phyloP scores from a whole-genome alignment of 2,888 invertebrate species.

The Lydus trimaculatus region DNA sequence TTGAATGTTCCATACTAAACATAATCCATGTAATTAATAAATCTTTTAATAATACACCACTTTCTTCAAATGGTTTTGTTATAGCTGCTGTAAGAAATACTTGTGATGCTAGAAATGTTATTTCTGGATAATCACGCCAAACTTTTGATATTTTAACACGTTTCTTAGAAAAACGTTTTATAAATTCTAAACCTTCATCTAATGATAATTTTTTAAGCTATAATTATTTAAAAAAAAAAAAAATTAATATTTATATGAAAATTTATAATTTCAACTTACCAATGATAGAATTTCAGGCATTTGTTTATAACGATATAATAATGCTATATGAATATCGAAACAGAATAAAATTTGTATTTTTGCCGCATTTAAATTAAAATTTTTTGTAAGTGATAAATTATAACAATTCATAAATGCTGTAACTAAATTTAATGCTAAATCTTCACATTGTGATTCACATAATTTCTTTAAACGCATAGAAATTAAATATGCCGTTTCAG shows the following conservation, averaged over 20 bases:
- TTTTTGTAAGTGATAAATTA: conserved; percentile 51
- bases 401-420: conserved; percentile 61
- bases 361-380: conserved; percentile 56
- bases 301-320: conserved; percentile 66
- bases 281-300: conserved; percentile 63
- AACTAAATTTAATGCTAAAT: conserved; percentile 67
- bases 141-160: conserved; percentile 64
- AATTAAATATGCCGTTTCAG: conserved; percentile 66
- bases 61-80: conserved; percentile 61
- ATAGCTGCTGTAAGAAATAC: conserved; percentile 66
- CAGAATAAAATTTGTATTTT: conserved; percentile 65
- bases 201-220: conserved; percentile 66
- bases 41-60: conserved; percentile 50
- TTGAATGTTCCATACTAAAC: conserved; percentile 49
- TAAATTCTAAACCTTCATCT: conserved; percentile 64
- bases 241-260: conserved; percentile 13
- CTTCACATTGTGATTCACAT: conserved; percentile 69
- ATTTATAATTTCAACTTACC: conserved; percentile 53
- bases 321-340: conserved; percentile 67
- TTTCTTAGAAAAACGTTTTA: conserved; percentile 62
- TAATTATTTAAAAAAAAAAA: conserved; percentile 30
- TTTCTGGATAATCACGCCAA: conserved; percentile 65
- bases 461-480: conserved; percentile 67
- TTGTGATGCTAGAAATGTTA: conserved; percentile 65
- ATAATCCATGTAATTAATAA: conserved; percentile 58